Evolutionary conservation across 2,888 invertebrate species (phyloP).

Genomic region (Melieria omissa): DNA sequence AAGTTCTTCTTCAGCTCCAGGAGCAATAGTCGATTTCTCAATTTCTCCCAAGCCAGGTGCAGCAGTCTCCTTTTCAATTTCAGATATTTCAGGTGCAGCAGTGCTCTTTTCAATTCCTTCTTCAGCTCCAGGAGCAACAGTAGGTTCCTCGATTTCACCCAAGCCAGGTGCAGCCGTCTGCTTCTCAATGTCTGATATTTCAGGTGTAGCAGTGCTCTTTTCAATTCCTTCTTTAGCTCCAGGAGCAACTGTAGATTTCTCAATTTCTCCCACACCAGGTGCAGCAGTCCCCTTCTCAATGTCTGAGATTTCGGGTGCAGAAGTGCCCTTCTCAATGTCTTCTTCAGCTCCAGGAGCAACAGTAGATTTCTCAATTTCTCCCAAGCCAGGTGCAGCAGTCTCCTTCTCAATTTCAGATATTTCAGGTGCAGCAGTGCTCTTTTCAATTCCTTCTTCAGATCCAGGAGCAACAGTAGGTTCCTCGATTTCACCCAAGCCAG

Average conservation of each 20-base stretch:
- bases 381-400: too few relatives aligned
- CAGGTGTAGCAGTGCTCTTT: constrained; percentile 11
- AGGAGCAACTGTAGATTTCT: constrained; percentile 15
- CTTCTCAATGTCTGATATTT: constrained; percentile 12
- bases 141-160: constrained; percentile 23
- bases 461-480: constrained; percentile 28
- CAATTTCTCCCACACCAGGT: neutral
- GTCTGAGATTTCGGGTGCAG: constrained; percentile 20
- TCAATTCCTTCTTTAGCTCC: constrained; percentile 22
- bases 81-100: neutral
- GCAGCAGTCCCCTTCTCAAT: constrained; percentile 33
- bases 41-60: constrained; percentile 10
- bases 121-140: too few relatives aligned
- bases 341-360: constrained; percentile 27
- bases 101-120: constrained; percentile 29
- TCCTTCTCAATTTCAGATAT: too few relatives aligned
- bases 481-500: constrained; percentile 25
- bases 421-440: constrained; percentile 21
- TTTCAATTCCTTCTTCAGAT: neutral
- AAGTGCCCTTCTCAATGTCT: constrained; percentile 34
- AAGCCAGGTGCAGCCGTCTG: constrained; percentile 6
- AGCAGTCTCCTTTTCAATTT: constrained; percentile 2
- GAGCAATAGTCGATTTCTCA: neutral
- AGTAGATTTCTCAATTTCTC: too few relatives aligned
- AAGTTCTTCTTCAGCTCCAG: constrained; percentile 25